Evolutionary conservation across 2,888 invertebrate genomes (phyloP).

Genomic region (Acanthopleura granulata): DNA sequence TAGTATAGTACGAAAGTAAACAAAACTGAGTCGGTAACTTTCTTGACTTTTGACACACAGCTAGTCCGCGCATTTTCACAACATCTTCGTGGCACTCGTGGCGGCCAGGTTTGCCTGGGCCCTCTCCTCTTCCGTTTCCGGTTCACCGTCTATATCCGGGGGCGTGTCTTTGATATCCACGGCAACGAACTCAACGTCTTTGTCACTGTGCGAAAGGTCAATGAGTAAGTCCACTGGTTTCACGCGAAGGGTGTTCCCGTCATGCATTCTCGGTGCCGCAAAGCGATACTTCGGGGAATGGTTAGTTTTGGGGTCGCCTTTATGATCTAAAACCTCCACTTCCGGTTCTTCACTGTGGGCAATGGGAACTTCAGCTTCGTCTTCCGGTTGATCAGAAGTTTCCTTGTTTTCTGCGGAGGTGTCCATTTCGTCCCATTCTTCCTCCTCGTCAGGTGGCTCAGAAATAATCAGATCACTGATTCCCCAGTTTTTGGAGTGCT

Average conservation of each 20-base stretch:
- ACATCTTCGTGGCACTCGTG: not conserved
- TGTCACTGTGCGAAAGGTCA: constrained; percentile 11
- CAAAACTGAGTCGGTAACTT: no score
- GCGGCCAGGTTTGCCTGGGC: not conserved
- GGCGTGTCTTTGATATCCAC: not conserved
- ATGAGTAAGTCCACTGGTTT: constrained; percentile 15
- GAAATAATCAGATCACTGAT: not conserved
- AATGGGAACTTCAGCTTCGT: not conserved
- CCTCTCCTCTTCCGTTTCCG: not conserved
- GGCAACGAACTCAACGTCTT: constrained; percentile 8
- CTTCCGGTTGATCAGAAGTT: no score
- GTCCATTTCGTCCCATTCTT: not conserved
- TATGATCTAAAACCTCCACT: constrained; percentile 2
- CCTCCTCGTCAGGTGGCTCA: not conserved
- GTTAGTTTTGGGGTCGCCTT: not conserved
- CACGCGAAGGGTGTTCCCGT: not conserved
- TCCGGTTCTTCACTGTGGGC: not conserved
- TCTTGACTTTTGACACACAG: no score
- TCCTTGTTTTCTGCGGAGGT: not conserved
- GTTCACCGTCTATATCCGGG: not conserved
- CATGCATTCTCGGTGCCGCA: not conserved
- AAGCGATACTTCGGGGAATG: not conserved
- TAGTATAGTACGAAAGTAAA: no score
- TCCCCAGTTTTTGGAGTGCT: constrained; percentile 15
- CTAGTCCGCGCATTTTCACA: no score